Evolutionary conservation across 2,113 vertebrate species (phyloP), one percentile per base, ranked within the genome.

Genomic region (Callithrix jacchus): DNA sequence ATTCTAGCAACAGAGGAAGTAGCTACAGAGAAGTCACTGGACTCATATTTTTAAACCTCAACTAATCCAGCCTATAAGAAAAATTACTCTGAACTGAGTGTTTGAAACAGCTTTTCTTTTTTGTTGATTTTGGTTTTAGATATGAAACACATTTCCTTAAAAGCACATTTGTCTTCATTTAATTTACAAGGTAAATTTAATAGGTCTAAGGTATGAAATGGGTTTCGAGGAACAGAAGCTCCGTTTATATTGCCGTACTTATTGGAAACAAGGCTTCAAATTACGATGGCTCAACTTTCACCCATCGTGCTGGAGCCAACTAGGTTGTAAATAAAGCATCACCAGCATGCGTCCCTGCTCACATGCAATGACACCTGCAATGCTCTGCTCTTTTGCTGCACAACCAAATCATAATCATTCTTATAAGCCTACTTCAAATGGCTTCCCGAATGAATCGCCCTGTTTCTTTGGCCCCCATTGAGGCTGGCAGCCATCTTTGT

Each of bases 101-200:
- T 70, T 30, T 61, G 84, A 83, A 74, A 8, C 21, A 42, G 21
- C 7, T 74, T 37, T 91, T 45, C 47, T 68, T 92, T 35, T 92
- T 45, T 71, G 17, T 61, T 47, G 45, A 23, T 27, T 58, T 45
- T 47, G 30, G n/a, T 79, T 92, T 87, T 87, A 40, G 37, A 54
- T 76, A 74, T 77, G 58, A 89, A 61, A 82, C 42, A 17, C 12
- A 45, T 94, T 89, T 94, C 40, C 66, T 89, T 88, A 42, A 66
- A 74, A 91, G 45, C 16, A 40, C 12, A 58, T 45, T 45, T 90
- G 49, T 92, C 18, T 66, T 89, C 5, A 40, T 2, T 80, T 93
- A 68, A 18, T 89, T 89, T 91, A n/a, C 35, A 45, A 42, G 32
- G 32, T 73, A 45, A 45, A 23, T 84, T 85, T 61, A 47, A 45